Evolutionary conservation across 1,140 invertebrate species (phyloP).

Genomic region (Phymorhynchus buccinoides): DNA sequence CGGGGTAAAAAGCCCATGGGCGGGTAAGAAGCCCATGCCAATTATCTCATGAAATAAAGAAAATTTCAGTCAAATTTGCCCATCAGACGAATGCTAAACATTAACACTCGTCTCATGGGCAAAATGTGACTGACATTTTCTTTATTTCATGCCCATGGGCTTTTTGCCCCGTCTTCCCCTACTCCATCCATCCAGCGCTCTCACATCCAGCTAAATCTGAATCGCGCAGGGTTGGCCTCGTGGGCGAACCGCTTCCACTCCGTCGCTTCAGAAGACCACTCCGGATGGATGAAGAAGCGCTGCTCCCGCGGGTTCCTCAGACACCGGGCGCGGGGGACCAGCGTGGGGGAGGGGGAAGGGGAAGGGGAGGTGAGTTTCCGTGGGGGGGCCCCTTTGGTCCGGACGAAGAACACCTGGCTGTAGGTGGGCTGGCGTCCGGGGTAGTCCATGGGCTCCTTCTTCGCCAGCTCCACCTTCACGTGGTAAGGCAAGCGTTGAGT

Average conservation of each 20-base stretch:
- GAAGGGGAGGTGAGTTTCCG: not conserved
- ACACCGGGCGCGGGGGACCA: not conserved
- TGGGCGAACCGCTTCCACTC: not conserved
- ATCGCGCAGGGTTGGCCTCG: not conserved
- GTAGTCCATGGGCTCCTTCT: not conserved
- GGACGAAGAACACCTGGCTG: not conserved
- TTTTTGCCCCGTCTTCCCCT: not conserved
- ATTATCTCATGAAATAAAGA: too few species aligned
- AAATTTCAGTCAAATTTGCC: too few species aligned
- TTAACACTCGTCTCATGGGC: too few species aligned
- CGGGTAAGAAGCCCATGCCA: too few species aligned
- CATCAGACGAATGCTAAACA: too few species aligned
- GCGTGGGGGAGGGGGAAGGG: not conserved
- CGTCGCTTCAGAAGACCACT: not conserved
- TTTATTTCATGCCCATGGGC: not conserved
- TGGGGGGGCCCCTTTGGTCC: not conserved
- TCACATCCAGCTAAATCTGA: constrained; percentile 15
- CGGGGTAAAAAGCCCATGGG: too few species aligned
- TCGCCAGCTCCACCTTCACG: not conserved
- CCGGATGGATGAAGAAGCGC: constrained; percentile 19
- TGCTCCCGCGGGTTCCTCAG: not conserved
- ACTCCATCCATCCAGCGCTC: too few species aligned
- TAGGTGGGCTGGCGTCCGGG: not conserved
- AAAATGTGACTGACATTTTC: too few species aligned
- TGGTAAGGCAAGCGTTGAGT: not conserved